phyloP scores from a whole-genome alignment of 2,888 invertebrate genomes.

The Acleris emargana region DNA sequence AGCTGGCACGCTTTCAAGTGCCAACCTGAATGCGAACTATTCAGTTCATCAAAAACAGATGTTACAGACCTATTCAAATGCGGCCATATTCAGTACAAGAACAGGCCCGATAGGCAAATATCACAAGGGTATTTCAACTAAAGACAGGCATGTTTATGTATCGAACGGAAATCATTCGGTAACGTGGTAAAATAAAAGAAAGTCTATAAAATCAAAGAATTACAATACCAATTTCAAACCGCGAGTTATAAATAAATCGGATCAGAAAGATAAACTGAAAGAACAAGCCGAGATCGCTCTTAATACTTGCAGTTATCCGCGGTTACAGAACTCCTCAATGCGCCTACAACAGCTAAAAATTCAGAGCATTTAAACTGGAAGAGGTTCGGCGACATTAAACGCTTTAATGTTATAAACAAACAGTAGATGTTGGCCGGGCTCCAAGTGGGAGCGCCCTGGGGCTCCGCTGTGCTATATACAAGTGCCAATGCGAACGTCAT shows the following conservation, averaged over 20 bases:
- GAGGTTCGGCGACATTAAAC: slow-evolving; percentile 56
- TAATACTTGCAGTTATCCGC: slow-evolving; percentile 18
- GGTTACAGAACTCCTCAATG: slow-evolving; percentile 31
- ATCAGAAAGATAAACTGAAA: slow-evolving; percentile 22
- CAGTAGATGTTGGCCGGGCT: slow-evolving; percentile 65
- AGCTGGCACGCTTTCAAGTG: slow-evolving; percentile 81
- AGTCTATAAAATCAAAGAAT: slow-evolving; percentile 1
- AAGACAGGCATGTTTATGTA: neutral
- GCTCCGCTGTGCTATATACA: slow-evolving; percentile 44
- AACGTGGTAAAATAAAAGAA: neutral
- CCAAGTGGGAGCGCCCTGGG: slow-evolving; percentile 65
- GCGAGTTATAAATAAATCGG: slow-evolving; percentile 18
- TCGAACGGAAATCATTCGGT: neutral
- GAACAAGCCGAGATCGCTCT: slow-evolving; percentile 23
- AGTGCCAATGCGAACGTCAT: slow-evolving; percentile 46
- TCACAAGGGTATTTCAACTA: neutral
- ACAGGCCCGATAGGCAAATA: neutral
- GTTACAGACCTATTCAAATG: slow-evolving; percentile 75
- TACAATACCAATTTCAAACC: slow-evolving; percentile 9
- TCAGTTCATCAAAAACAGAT: slow-evolving; percentile 82
- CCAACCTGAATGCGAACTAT: slow-evolving; percentile 79
- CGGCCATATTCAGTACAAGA: slow-evolving; percentile 47
- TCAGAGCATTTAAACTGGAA: slow-evolving; percentile 45
- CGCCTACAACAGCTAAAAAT: slow-evolving; percentile 40
- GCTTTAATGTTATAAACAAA: slow-evolving; percentile 79